These are phyloP conservation scores for Gambelia wislizenii DNA, from an alignment of 2,797 vertebrate species.

Conservation along the genomic window DNA sequence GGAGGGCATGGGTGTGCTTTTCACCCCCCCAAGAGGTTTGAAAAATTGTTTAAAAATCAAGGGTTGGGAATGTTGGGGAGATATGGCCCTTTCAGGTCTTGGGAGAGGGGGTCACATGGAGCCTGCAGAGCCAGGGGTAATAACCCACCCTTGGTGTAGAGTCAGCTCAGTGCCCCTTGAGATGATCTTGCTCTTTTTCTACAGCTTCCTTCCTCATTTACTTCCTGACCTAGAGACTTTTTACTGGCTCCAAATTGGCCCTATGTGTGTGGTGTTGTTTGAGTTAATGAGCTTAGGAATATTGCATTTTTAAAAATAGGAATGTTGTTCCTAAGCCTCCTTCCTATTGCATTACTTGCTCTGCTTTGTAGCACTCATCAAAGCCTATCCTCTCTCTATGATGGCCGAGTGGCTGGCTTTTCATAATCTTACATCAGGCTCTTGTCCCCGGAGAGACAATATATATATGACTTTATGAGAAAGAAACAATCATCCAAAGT, in stretches of 20 bases:
- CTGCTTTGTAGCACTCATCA: constrained; percentile 54
- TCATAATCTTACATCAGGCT: constrained; percentile 63
- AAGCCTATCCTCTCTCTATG: constrained; percentile 39
- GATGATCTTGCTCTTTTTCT: constrained; percentile 38
- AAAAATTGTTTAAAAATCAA: too few species aligned
- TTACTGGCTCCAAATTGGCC: constrained; percentile 66
- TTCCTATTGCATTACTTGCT: constrained; percentile 51
- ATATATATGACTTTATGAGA: constrained; percentile 9
- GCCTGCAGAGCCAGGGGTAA: too few species aligned
- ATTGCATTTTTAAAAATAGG: constrained; percentile 30
- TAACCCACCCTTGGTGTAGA: not conserved
- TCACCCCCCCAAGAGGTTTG: too few species aligned
- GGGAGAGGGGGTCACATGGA: too few species aligned
- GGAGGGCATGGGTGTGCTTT: too few species aligned
- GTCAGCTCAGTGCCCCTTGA: constrained; percentile 33
- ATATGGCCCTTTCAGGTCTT: too few species aligned
- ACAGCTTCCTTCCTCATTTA: constrained; percentile 50
- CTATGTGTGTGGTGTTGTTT: constrained; percentile 10
- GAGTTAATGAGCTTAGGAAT: constrained; percentile 52
- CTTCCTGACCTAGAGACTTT: constrained; percentile 54
- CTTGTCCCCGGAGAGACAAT: constrained; percentile 28
- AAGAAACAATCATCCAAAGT: not conserved
- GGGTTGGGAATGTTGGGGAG: too few species aligned
- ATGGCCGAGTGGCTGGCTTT: constrained; percentile 81
- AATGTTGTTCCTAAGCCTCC: constrained; percentile 63